A percentile compares a stretch with the other conserved stretches of the same genome.
phyloP scores from a whole-genome alignment of 2,113 vertebrate genomes.

The Gulo gulo region DNA sequence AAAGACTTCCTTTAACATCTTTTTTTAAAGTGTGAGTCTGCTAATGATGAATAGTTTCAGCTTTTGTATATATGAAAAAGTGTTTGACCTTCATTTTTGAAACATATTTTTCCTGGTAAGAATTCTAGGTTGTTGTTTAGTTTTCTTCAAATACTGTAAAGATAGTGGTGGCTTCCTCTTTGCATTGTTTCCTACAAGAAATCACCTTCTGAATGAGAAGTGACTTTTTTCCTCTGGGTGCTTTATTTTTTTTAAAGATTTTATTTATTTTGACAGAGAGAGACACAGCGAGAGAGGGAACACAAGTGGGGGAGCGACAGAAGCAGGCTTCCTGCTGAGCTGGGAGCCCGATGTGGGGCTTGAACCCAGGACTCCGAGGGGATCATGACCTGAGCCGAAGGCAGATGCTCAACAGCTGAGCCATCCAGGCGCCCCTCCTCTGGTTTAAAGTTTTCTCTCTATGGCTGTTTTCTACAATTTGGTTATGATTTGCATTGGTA shows the following conservation, averaged over 20 bases:
- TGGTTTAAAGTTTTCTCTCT: constrained; percentile 2
- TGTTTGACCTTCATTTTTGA: background rate
- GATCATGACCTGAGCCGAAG: too few relatives aligned
- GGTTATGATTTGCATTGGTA: background rate
- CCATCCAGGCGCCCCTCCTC: background rate
- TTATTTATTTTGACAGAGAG: too few relatives aligned
- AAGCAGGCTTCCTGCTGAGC: too few relatives aligned
- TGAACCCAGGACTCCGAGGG: too few relatives aligned
- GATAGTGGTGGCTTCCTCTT: background rate
- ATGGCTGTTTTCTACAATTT: background rate
- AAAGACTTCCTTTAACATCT: background rate
- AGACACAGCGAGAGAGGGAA: too few relatives aligned
- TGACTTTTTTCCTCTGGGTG: background rate
- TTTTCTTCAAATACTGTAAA: background rate
- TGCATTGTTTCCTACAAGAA: background rate
- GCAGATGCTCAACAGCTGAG: too few relatives aligned
- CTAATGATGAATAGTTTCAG: background rate
- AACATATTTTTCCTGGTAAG: background rate
- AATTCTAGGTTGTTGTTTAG: background rate
- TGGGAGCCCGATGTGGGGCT: too few relatives aligned
- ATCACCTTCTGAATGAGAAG: background rate
- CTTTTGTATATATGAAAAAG: background rate
- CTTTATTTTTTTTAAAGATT: background rate
- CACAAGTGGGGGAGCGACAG: too few relatives aligned
- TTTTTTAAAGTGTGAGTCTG: background rate